These are phyloP conservation scores for Sebastes taczanowskii DNA, from an alignment of 2,797 vertebrate species.

Conservation along the genomic window DNA sequence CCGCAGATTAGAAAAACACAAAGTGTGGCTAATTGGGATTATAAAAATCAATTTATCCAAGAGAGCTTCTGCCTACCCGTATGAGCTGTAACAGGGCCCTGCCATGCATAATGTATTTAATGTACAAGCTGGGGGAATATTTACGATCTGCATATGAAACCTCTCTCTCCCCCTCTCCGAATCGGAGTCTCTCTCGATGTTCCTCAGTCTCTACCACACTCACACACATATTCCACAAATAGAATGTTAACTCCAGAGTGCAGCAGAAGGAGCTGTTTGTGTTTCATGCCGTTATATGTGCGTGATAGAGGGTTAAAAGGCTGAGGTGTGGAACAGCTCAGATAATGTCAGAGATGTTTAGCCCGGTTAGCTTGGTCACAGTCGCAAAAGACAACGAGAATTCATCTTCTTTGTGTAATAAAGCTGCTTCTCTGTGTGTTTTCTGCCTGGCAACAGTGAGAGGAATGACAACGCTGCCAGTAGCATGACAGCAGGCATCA, in stretches of 20 bases:
- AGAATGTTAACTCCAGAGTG: conserved; percentile 20
- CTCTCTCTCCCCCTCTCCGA: not conserved
- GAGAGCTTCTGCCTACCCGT: conserved; percentile 40
- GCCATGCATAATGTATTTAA: conserved; percentile 56
- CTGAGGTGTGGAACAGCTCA: not conserved
- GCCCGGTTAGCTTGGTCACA: not conserved
- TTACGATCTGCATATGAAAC: conserved; percentile 48
- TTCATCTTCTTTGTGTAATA: not conserved
- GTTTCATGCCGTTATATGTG: not conserved
- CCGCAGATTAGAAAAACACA: conserved; percentile 52
- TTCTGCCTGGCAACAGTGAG: conserved; percentile 67
- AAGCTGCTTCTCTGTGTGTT: not conserved
- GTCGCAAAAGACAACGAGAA: not conserved
- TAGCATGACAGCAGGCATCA: conserved; percentile 23
- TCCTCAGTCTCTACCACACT: not conserved
- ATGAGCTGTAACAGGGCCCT: conserved; percentile 36
- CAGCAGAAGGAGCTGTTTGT: conserved; percentile 1
- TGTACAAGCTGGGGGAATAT: conserved; percentile 52
- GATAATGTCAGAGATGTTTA: not conserved
- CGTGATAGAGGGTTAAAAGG: not conserved
- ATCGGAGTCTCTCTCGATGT: not conserved
- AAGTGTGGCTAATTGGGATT: conserved; percentile 64
- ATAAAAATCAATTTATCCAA: conserved; percentile 59
- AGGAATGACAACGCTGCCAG: conserved; percentile 10
- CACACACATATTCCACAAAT: conserved; percentile 19